These are phyloP conservation scores for Clarias laeviceps DNA, from an alignment of 2,797 vertebrate genomes.

Conservation along the genomic window DNA sequence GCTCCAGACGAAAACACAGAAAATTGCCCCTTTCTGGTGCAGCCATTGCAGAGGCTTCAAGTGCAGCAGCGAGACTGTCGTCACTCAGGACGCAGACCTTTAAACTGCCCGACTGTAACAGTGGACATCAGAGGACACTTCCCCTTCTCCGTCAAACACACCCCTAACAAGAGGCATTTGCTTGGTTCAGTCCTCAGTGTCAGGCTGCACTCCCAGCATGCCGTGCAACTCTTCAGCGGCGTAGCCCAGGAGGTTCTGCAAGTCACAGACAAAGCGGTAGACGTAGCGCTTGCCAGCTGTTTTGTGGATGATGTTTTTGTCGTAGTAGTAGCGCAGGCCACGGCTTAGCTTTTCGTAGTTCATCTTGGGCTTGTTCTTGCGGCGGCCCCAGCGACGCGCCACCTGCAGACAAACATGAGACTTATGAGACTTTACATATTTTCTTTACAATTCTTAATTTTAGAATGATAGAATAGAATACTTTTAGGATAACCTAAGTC, in stretches of 20 bases:
- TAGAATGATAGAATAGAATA: not conserved
- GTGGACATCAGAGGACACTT: slow-evolving; percentile 24
- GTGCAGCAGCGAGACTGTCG: slow-evolving; percentile 15
- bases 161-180: slow-evolving; percentile 1
- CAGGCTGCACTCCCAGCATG: slow-evolving; percentile 85
- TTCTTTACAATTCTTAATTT: not conserved
- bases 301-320: slow-evolving; percentile 92
- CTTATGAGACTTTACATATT: not conserved
- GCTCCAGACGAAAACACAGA: slow-evolving; percentile 23
- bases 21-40: slow-evolving; percentile 25
- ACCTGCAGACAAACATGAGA: slow-evolving; percentile 70
- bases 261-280: slow-evolving; percentile 88
- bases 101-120: slow-evolving; percentile 25
- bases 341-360: slow-evolving; percentile 90
- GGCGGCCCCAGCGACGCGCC: slow-evolving; percentile 84
- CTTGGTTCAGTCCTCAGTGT: slow-evolving; percentile 83
- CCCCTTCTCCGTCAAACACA: slow-evolving; percentile 16
- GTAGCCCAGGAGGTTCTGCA: slow-evolving; percentile 85
- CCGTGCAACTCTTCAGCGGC: slow-evolving; percentile 82
- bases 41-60: slow-evolving; percentile 29
- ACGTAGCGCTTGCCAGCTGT: slow-evolving; percentile 87
- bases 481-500: not conserved
- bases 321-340: slow-evolving; percentile 86
- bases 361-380: slow-evolving; percentile 92
- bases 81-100: slow-evolving; percentile 28